Percentiles rank a stretch among this genome's conserved stretches.
These are phyloP conservation scores for Hippocampus abdominalis DNA, from an alignment of 2,113 vertebrate genomes.

Conservation along the genomic window DNA sequence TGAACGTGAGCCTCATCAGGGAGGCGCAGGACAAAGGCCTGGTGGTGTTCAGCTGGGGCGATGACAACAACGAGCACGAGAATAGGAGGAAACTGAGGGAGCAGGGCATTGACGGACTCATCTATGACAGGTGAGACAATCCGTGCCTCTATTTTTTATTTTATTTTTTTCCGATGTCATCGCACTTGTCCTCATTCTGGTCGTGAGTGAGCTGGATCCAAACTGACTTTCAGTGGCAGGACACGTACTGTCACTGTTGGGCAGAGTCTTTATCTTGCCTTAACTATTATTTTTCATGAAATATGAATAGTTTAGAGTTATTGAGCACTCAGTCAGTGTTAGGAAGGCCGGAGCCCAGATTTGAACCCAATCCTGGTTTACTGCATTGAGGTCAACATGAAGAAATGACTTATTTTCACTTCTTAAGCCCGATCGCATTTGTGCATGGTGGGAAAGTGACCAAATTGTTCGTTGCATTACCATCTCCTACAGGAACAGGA, in stretches of 20 bases:
- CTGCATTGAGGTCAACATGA: no score
- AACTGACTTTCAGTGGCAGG: neutral
- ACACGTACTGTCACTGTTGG: neutral
- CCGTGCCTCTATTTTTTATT: neutral
- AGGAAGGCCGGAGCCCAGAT: no score
- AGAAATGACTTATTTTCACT: no score
- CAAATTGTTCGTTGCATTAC: neutral
- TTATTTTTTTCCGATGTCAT: neutral
- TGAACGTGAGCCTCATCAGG: conserved; percentile 75
- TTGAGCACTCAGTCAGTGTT: no score
- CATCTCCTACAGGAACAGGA: neutral
- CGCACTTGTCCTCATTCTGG: neutral
- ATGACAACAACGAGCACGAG: conserved; percentile 91
- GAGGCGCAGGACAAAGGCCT: conserved; percentile 88
- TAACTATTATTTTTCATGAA: no score
- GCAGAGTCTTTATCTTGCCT: neutral
- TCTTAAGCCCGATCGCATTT: no score
- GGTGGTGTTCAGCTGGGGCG: conserved; percentile 95
- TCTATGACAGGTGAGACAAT: conserved; percentile 85
- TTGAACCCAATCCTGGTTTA: no score
- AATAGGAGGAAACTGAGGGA: conserved; percentile 83
- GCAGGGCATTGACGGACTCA: conserved; percentile 87
- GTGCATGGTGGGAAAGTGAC: neutral
- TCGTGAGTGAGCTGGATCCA: no score
- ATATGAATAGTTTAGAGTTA: no score